phyloP scores from a whole-genome alignment of 2,888 invertebrate genomes.

The Euplagia quadripunctaria region DNA sequence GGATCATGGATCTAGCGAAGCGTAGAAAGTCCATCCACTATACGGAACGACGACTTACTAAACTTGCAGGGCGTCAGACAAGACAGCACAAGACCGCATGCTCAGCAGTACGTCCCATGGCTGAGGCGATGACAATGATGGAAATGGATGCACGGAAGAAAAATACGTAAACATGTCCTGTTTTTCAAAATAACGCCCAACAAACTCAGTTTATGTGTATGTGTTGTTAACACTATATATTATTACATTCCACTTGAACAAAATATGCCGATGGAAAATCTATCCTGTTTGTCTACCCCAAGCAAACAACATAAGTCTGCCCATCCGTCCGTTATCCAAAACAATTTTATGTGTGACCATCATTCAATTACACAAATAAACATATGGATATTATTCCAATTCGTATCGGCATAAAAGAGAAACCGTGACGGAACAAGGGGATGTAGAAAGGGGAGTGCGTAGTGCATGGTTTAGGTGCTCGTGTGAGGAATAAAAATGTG shows the following conservation, averaged over 20 bases:
- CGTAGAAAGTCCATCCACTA: no score
- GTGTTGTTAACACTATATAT: not conserved
- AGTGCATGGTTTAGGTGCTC: conserved; percentile 40
- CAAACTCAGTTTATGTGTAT: not conserved
- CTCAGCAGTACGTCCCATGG: no score
- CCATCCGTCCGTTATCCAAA: conserved; percentile 10
- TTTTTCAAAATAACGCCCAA: not conserved
- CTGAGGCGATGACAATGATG: not conserved
- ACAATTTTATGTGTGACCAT: conserved; percentile 28
- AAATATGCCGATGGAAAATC: not conserved
- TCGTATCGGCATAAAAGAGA: conserved; percentile 53
- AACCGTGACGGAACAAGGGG: conserved; percentile 47
- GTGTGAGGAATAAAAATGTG: conserved; percentile 24
- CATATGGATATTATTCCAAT: conserved; percentile 57
- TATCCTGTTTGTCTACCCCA: not conserved
- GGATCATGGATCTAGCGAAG: not conserved
- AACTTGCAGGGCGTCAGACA: not conserved
- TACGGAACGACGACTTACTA: not conserved
- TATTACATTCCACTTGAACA: not conserved
- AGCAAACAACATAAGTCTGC: conserved; percentile 11
- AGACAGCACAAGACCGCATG: no score
- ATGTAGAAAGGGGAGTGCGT: conserved; percentile 31
- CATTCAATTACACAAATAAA: conserved; percentile 53
- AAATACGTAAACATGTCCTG: no score
- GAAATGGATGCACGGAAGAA: no score